Base-by-base conservation (phyloP, 2,797 vertebrate species). In the Tenualosa ilisha region DNA sequence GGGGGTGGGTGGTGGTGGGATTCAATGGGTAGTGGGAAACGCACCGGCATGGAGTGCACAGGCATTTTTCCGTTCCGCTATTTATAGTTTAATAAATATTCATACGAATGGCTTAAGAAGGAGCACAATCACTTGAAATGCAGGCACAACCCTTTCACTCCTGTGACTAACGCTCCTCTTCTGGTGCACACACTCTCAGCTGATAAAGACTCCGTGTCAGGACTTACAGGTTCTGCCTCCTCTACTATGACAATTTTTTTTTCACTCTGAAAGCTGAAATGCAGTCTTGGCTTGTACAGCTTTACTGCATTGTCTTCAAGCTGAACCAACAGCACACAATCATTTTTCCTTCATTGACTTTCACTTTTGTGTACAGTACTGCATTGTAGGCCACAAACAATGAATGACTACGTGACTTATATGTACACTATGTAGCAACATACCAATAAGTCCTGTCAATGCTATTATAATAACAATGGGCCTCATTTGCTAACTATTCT, bases 71-170 rank as follows among this genome's bases (percentile, higher is more conserved):
- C 50, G 68, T 68, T 86, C 75, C 17, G 83, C 86, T 89, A 90
- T 90, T 86, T 90, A 89, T 87, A 86, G 88, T 65, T 85, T 84
- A 81, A 89, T 88, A 88, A 87, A 89, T 89, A 89, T 89, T 87
- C 87, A 90, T 88, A 83, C 82, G 81, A 56, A 61, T 81, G 46
- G 86, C 88, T 89, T 87, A 89, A 83, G 86, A 89, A 72, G 85
- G 87, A 86, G 87, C 56, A 84, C 87, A 89, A 88, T 89, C 87
- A 85, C 86, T 87, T 85, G 84, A 88, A 89, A 86, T 82, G 75
- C 85, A 85, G 59, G 87, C 86, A 43, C 83, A 31, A 85, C 84
- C 88, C 82, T 89, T 87, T 79, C 86, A 17, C 82, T 85, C 75
- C 82, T 87, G 86, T 82, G 87, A 88, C 85, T 89, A 88, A 89